Conservation (phyloP, 2,888 invertebrate genomes). For the Galeruca laticollis region DNA sequence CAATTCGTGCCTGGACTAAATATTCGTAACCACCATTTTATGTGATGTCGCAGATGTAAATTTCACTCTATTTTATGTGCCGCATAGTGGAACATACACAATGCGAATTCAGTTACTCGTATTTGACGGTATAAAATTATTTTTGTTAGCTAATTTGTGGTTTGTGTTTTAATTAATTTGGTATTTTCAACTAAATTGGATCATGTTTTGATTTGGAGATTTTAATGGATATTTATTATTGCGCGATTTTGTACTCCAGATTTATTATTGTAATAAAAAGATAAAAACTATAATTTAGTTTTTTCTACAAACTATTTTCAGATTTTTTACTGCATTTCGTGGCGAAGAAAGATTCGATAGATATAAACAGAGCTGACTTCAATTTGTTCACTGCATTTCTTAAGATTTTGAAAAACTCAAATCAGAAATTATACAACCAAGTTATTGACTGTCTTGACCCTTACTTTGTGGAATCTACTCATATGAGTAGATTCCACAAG, state of each 20-base stretch:
- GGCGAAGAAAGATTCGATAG: too few relatives aligned
- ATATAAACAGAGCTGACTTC: too few relatives aligned
- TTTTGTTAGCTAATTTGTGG: slow-evolving; percentile 27
- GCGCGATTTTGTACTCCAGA: too few relatives aligned
- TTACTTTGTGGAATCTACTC: too few relatives aligned
- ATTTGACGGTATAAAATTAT: slow-evolving; percentile 12
- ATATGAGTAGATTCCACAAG: too few relatives aligned
- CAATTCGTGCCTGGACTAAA: background rate
- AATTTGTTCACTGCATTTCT: too few relatives aligned
- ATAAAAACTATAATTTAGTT: background rate
- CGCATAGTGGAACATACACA: slow-evolving; percentile 25
- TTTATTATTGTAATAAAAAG: too few relatives aligned
- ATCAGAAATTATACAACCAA: too few relatives aligned
- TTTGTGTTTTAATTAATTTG: slow-evolving; percentile 19
- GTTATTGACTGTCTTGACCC: too few relatives aligned
- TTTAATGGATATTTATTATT: slow-evolving; percentile 5
- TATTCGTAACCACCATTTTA: slow-evolving; percentile 17
- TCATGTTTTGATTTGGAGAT: background rate
- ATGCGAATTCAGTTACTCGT: slow-evolving; percentile 22
- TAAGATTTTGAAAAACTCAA: too few relatives aligned
- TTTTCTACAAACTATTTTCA: background rate
- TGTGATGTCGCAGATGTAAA: slow-evolving; percentile 31
- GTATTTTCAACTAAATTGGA: slow-evolving; percentile 18
- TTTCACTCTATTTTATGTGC: slow-evolving; percentile 28
- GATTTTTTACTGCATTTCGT: too few relatives aligned